Evolutionary conservation across 2,888 invertebrate species (phyloP).

Genomic region (Aphodius granarius): DNA sequence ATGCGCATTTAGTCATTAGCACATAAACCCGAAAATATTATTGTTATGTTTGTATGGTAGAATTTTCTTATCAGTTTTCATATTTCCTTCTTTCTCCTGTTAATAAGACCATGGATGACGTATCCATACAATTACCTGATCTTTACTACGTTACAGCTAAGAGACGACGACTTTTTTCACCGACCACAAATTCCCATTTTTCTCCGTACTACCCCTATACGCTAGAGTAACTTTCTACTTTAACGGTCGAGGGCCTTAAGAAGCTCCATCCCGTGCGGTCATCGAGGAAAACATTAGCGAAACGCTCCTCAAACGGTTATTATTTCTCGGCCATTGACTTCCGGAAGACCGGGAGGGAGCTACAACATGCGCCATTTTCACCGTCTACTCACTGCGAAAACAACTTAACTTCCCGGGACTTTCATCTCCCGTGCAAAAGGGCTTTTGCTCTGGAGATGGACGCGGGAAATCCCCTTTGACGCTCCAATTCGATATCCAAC

Average conservation of each 20-base stretch:
- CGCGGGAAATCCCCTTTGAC: not conserved
- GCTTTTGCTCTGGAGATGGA: not conserved
- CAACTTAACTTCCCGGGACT: not conserved
- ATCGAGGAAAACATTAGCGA: not conserved
- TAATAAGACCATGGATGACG: too few relatives aligned
- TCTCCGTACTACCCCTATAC: not conserved
- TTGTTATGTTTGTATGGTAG: too few relatives aligned
- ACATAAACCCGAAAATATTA: too few relatives aligned
- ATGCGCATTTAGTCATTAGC: not conserved
- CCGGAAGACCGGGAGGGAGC: not conserved
- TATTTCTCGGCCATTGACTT: not conserved
- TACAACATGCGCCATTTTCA: not conserved
- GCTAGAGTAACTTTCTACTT: not conserved
- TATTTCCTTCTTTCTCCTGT: too few relatives aligned
- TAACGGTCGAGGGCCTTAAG: not conserved
- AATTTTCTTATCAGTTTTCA: too few relatives aligned
- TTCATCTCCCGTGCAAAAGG: too few relatives aligned
- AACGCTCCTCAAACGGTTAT: not conserved
- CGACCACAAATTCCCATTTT: not conserved
- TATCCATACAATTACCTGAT: too few relatives aligned
- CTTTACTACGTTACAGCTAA: not conserved
- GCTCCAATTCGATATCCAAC: not conserved
- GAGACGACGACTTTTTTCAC: not conserved
- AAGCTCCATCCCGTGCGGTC: not conserved
- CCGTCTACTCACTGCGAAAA: not conserved